A percentile compares a stretch with the other conserved stretches of the same genome.
Evolutionary conservation across 2,113 vertebrate species (phyloP).

Genomic region (Xyrauchen texanus): DNA sequence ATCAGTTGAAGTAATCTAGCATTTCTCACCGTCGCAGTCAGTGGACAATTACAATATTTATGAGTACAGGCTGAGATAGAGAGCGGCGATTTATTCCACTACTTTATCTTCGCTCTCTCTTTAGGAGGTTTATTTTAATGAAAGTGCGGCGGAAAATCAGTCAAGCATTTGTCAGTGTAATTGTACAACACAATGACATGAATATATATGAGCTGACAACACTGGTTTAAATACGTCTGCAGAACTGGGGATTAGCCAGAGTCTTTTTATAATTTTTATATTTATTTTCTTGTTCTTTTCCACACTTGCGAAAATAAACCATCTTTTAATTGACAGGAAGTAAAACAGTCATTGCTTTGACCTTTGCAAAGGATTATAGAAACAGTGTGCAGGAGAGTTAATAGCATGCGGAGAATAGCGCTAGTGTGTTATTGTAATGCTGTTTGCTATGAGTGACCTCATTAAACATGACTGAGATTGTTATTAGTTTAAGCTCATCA

Average conservation of each 20-base stretch:
- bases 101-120: constrained; percentile 63
- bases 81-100: constrained; percentile 69
- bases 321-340: constrained; percentile 62
- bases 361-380: constrained; percentile 51
- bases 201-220: constrained; percentile 74
- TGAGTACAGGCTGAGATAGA: constrained; percentile 65
- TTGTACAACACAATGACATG: constrained; percentile 78
- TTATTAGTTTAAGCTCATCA: constrained; percentile 45
- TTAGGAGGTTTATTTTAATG: constrained; percentile 68
- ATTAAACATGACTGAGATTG: constrained; percentile 38
- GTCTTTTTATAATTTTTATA: constrained; percentile 16
- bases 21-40: constrained; percentile 61
- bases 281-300: constrained; percentile 6
- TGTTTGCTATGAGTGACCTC: constrained; percentile 33
- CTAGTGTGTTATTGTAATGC: constrained; percentile 25
- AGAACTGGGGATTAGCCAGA: constrained; percentile 58
- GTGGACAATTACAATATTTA: constrained; percentile 79
- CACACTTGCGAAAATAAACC: constrained; percentile 54
- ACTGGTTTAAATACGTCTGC: constrained; percentile 73
- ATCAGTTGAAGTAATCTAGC: constrained; percentile 43
- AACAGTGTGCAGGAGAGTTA: neutral
- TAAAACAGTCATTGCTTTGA: constrained; percentile 62
- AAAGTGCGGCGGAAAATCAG: constrained; percentile 74
- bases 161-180: constrained; percentile 80
- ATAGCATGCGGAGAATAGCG: constrained; percentile 32